These are phyloP conservation scores for Forbesichthys papilliferus DNA, from an alignment of 2,113 vertebrate species.

Conservation along the genomic window DNA sequence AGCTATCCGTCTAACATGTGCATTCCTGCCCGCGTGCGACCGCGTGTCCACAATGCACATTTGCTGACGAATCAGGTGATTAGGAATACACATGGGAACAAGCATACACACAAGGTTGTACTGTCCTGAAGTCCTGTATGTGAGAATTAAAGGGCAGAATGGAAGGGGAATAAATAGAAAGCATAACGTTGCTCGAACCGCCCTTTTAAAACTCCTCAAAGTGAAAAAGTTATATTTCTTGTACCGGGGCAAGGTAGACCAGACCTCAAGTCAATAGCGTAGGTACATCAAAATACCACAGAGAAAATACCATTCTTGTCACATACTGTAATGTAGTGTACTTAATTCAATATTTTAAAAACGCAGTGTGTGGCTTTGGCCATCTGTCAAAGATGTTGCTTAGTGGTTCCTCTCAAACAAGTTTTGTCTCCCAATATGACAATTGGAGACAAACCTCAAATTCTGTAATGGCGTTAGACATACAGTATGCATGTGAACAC, in stretches of 20 bases:
- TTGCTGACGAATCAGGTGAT: constrained; percentile 55
- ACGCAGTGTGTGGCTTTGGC: no score
- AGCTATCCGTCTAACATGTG: constrained; percentile 22
- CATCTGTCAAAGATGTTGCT: background rate
- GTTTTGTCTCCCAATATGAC: no score
- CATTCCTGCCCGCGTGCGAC: background rate
- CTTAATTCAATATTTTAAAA: no score
- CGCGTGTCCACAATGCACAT: constrained; percentile 1
- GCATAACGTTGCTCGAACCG: constrained; percentile 6
- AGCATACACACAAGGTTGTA: constrained; percentile 8
- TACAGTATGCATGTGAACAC: no score
- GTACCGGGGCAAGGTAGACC: background rate
- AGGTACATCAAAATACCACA: no score
- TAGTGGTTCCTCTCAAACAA: background rate
- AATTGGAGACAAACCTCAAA: no score
- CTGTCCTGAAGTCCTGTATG: constrained; percentile 24
- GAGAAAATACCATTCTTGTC: background rate
- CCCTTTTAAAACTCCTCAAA: constrained; percentile 34
- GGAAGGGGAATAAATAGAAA: background rate
- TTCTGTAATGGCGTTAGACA: no score
- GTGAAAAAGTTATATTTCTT: constrained; percentile 22
- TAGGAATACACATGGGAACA: constrained; percentile 55
- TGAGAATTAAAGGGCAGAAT: constrained; percentile 33
- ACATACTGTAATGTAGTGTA: no score
- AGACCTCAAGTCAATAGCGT: background rate